Conservation (phyloP, 2,888 invertebrate species). For the Heteromurus nitidus region DNA sequence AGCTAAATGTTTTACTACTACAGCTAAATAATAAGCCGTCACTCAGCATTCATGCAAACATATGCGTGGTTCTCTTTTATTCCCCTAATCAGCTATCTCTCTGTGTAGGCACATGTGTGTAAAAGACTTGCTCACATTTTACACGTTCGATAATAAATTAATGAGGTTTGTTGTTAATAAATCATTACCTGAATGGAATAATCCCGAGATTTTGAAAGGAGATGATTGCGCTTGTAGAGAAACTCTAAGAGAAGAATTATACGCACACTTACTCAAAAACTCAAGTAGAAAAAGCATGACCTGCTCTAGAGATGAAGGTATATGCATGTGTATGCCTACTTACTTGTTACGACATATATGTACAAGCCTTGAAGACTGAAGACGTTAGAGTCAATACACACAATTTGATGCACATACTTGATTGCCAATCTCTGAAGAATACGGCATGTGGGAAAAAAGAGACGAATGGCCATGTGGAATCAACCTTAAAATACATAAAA, state of each 20-base stretch:
- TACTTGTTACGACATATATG: too few species aligned
- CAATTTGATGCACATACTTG: too few species aligned
- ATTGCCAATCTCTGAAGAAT: background rate
- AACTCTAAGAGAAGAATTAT: too few species aligned
- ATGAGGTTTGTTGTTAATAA: slow-evolving; percentile 40
- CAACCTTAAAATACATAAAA: slow-evolving; percentile 29
- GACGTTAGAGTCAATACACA: too few species aligned
- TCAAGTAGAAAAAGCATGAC: too few species aligned
- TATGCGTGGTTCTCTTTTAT: slow-evolving; percentile 20
- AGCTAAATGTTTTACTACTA: slow-evolving; percentile 44
- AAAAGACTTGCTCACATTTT: slow-evolving; percentile 15
- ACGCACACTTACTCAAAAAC: too few species aligned
- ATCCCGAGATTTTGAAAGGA: slow-evolving; percentile 39
- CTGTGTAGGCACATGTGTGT: background rate
- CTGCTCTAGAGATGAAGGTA: too few species aligned
- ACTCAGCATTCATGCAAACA: slow-evolving; percentile 24
- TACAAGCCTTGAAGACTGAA: too few species aligned
- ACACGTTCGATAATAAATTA: slow-evolving; percentile 52
- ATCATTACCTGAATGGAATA: slow-evolving; percentile 41
- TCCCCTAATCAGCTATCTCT: slow-evolving; percentile 12
- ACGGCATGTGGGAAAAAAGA: too few species aligned
- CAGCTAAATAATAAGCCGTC: slow-evolving; percentile 49
- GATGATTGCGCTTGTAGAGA: slow-evolving; percentile 47
- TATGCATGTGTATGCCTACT: too few species aligned
- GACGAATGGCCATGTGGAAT: slow-evolving; percentile 6